Percentiles rank a stretch among this genome's conserved stretches.
Conservation (phyloP, 2,888 invertebrate genomes). For the Diaphora mendica region DNA sequence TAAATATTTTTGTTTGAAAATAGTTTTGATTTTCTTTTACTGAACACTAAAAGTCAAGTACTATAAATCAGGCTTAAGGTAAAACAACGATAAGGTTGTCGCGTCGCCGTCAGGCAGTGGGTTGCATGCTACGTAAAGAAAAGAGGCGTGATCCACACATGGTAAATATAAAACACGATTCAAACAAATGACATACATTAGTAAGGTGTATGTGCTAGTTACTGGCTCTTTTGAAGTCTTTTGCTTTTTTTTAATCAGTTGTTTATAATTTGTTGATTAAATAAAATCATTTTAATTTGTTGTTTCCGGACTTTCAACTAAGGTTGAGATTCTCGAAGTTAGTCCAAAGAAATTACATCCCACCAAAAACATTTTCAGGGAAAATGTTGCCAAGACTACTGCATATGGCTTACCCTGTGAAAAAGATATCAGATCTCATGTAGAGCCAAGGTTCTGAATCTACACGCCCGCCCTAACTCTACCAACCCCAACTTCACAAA, state of each 20-base stretch:
- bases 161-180: slow-evolving; percentile 31
- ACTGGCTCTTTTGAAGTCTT: slow-evolving; percentile 6
- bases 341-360: too few relatives aligned
- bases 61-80: not conserved
- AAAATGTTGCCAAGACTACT: too few relatives aligned
- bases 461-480: too few relatives aligned
- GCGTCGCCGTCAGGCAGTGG: slow-evolving; percentile 22
- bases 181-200: slow-evolving; percentile 20
- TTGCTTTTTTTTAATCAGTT: not conserved
- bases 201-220: not conserved
- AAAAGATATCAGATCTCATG: too few relatives aligned
- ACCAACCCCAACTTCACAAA: too few relatives aligned
- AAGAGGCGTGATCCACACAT: slow-evolving; percentile 26
- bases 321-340: not conserved
- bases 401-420: too few relatives aligned
- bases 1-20: not conserved
- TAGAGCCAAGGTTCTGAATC: too few relatives aligned
- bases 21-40: not conserved
- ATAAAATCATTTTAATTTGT: not conserved
- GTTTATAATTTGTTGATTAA: not conserved
- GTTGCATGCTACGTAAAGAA: slow-evolving; percentile 12
- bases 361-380: too few relatives aligned
- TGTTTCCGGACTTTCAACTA: not conserved
- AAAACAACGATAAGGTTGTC: slow-evolving; percentile 9
- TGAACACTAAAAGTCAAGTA: slow-evolving; percentile 2